These are phyloP conservation scores for Trachythela sp. DNA, from an alignment of 64 coral and sea anemone species.

Conservation along the genomic window DNA sequence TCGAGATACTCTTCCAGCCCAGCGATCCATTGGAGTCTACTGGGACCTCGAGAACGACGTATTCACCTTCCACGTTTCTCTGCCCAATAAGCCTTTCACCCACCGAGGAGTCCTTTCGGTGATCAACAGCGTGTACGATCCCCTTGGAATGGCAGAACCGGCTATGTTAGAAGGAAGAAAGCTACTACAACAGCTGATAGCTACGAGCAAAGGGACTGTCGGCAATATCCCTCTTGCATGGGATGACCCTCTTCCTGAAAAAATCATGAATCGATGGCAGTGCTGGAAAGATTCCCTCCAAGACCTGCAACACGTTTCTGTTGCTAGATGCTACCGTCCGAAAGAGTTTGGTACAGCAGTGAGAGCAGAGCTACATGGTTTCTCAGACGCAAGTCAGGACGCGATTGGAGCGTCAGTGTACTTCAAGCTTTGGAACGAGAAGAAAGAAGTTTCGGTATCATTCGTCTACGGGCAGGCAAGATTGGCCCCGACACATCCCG, in stretches of 20 bases:
- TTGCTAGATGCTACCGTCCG: constrained; percentile 38
- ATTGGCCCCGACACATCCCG: not conserved
- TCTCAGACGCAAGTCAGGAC: constrained; percentile 28
- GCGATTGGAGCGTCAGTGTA: constrained; percentile 24
- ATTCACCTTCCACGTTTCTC: not conserved
- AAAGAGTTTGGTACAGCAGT: not conserved
- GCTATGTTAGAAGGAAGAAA: not conserved
- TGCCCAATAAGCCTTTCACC: not conserved
- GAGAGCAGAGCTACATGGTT: constrained; percentile 5
- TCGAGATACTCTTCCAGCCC: not conserved
- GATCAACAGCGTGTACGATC: not conserved
- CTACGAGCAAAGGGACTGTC: not conserved
- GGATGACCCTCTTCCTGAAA: constrained; percentile 35
- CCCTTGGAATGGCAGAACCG: not conserved
- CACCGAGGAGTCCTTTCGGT: not conserved
- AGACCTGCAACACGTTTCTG: constrained; percentile 27
- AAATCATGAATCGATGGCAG: constrained; percentile 2
- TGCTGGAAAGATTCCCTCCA: constrained; percentile 34
- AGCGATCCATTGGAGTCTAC: not conserved
- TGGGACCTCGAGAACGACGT: not conserved
- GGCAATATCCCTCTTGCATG: not conserved
- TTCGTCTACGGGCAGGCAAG: constrained; percentile 1
- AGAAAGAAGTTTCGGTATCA: not conserved
- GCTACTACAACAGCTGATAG: not conserved
- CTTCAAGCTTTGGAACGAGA: not conserved